These are phyloP conservation scores for Pocillopora damicornis DNA, from an alignment of 64 coral and sea anemone genomes.

Conservation along the genomic window DNA sequence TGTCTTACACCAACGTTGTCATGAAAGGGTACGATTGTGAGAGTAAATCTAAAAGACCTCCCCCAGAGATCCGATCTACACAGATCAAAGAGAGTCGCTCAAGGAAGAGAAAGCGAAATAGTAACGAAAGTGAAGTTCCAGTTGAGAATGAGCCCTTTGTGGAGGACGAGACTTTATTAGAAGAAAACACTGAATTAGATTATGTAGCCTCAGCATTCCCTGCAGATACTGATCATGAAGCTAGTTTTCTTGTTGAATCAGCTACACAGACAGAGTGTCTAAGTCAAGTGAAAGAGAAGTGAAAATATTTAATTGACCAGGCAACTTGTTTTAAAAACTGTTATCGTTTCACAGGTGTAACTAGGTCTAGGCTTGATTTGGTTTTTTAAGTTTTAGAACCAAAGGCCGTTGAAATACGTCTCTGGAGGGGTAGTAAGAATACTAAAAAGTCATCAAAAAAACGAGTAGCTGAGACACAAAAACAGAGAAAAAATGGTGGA, in stretches of 20 bases:
- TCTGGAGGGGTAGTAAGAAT: conserved; percentile 58
- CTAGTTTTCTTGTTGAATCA: no score
- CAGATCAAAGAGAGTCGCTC: not conserved
- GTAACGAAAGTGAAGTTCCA: not conserved
- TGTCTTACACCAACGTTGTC: conserved; percentile 40
- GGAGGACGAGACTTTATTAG: not conserved
- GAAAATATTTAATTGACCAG: no score
- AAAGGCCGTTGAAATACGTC: conserved; percentile 7
- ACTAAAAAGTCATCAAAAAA: conserved; percentile 28
- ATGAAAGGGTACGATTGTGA: conserved; percentile 29
- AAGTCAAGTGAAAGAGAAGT: no score
- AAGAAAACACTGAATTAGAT: conserved; percentile 2
- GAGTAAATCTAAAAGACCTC: conserved; percentile 14
- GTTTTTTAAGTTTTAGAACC: no score
- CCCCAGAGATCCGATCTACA: conserved; percentile 1
- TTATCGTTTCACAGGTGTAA: no score
- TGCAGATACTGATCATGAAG: not conserved
- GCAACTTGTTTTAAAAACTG: no score
- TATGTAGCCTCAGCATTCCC: not conserved
- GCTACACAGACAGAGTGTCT: no score
- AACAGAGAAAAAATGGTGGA: conserved; percentile 35
- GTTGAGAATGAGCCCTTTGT: not conserved
- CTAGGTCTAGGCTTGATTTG: no score
- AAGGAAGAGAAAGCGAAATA: conserved; percentile 10
- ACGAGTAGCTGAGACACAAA: conserved; percentile 12